Conservation (phyloP, 2,888 invertebrate genomes). For the Oligia fasciuncula region DNA sequence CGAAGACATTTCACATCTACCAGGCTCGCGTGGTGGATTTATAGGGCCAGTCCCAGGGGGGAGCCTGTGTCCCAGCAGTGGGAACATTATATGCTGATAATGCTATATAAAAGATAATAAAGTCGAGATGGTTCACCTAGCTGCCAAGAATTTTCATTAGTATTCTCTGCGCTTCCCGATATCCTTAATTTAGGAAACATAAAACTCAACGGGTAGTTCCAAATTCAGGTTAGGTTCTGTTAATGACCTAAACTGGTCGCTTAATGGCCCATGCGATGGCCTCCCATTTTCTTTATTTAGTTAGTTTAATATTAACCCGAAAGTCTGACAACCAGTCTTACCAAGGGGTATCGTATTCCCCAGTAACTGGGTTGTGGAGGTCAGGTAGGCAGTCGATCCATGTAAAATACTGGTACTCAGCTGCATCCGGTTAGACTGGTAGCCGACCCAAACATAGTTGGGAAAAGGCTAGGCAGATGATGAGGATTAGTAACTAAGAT, state of each 20-base stretch:
- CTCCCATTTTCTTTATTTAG: too few relatives aligned
- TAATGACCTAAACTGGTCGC: constrained; percentile 19
- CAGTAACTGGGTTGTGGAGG: too few relatives aligned
- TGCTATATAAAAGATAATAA: not conserved
- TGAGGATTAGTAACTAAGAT: too few relatives aligned
- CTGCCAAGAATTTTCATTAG: constrained; percentile 7
- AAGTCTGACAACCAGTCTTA: too few relatives aligned
- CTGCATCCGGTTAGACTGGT: too few relatives aligned
- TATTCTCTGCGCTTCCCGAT: constrained; percentile 22
- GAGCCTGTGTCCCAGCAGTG: not conserved
- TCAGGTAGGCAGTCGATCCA: too few relatives aligned
- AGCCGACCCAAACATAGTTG: too few relatives aligned
- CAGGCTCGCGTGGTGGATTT: not conserved
- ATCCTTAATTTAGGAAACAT: constrained; percentile 24
- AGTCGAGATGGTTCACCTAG: not conserved
- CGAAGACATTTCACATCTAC: not conserved
- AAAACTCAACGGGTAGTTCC: constrained; percentile 30
- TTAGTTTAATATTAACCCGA: too few relatives aligned
- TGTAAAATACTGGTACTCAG: too few relatives aligned
- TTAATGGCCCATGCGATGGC: too few relatives aligned
- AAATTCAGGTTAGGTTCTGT: constrained; percentile 26
- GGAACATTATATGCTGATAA: not conserved
- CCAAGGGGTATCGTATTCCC: too few relatives aligned
- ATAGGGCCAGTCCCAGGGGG: not conserved
- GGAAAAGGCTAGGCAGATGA: too few relatives aligned